phyloP scores from a whole-genome alignment of 2,113 vertebrate species.

The Gambusia affinis region DNA sequence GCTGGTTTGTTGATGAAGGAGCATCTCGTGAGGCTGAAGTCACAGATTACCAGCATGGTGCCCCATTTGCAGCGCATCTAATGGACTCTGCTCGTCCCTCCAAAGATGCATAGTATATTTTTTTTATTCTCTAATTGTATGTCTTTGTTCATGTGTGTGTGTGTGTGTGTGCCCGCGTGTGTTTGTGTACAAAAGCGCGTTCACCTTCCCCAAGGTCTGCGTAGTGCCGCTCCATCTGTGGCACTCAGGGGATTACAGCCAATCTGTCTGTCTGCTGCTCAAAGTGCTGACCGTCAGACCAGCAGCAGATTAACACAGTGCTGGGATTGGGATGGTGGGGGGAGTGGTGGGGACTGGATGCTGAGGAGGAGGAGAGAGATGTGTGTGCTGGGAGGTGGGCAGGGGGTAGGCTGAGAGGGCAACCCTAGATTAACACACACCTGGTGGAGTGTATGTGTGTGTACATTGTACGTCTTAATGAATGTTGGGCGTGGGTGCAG shows the following conservation, averaged over 20 bases:
- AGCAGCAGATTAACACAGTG: conserved; percentile 77
- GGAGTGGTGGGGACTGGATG: neutral
- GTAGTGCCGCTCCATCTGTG: conserved; percentile 74
- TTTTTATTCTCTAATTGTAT: conserved; percentile 14
- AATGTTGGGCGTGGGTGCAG: neutral
- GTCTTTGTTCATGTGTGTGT: conserved; percentile 19
- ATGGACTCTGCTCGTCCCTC: conserved; percentile 12
- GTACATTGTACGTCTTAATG: conserved; percentile 10
- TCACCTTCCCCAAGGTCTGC: conserved; percentile 72
- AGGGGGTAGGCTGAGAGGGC: conserved; percentile 36
- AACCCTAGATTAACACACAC: conserved; percentile 60
- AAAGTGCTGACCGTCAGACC: conserved; percentile 77
- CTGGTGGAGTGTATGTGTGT: conserved; percentile 49
- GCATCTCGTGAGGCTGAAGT: conserved; percentile 12
- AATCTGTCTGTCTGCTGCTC: conserved; percentile 79
- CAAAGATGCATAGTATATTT: conserved; percentile 27
- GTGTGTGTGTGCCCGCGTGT: conserved; percentile 4
- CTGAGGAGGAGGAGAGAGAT: conserved; percentile 21
- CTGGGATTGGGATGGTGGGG: conserved; percentile 52
- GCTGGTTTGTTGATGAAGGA: neutral
- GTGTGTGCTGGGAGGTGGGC: conserved; percentile 1
- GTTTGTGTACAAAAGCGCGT: conserved; percentile 34
- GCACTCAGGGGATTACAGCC: conserved; percentile 79
- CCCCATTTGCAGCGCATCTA: conserved; percentile 21
- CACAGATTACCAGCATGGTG: conserved; percentile 1